These are phyloP conservation scores for Lichenostomus cassidix DNA, from an alignment of 2,113 vertebrate genomes.

Conservation along the genomic window DNA sequence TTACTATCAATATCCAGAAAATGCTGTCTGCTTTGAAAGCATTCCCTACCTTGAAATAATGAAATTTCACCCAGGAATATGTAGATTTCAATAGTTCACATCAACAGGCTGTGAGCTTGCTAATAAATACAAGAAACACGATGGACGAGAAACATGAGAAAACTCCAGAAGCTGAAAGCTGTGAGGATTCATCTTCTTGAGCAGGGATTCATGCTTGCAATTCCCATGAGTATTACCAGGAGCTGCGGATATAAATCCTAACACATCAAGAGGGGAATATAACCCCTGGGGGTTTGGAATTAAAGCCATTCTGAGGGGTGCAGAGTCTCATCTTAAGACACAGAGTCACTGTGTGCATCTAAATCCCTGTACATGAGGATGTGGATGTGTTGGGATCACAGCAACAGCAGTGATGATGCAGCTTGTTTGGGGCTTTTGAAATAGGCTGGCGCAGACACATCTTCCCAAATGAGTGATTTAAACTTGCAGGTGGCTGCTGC, in stretches of 20 bases:
- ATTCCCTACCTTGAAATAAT: background rate
- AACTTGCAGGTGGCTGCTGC: conserved; percentile 41
- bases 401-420: background rate
- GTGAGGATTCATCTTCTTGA: background rate
- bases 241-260: conserved; percentile 23
- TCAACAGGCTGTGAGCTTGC: background rate
- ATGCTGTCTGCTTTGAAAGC: background rate
- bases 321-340: conserved; percentile 21
- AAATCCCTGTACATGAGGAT: conserved; percentile 3
- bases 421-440: conserved; percentile 4
- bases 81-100: background rate
- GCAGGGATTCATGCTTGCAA: conserved; percentile 8
- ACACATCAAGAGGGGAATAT: conserved; percentile 17
- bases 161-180: background rate
- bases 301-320: conserved; percentile 34
- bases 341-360: background rate
- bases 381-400: background rate
- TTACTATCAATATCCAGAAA: background rate
- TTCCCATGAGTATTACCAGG: conserved; percentile 30
- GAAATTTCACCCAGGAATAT: background rate
- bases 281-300: conserved; percentile 32
- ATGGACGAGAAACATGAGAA: background rate
- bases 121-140: background rate
- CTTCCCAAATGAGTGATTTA: background rate
- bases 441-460: background rate